Percentiles rank a stretch among this genome's conserved stretches.
Evolutionary conservation across 2,797 vertebrate genomes (phyloP).

Genomic region (Hyperoplus immaculatus): DNA sequence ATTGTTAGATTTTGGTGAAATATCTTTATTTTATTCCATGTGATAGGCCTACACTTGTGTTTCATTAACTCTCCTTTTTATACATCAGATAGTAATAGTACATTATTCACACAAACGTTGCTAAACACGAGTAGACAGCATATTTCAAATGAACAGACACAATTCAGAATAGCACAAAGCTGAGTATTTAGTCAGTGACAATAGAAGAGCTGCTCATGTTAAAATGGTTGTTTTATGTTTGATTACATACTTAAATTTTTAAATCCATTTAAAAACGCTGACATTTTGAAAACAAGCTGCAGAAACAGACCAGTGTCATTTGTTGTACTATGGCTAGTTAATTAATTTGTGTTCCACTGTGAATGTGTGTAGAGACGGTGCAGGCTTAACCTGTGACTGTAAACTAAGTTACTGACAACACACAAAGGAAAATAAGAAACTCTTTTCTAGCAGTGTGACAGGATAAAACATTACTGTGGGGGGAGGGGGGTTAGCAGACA

Average conservation of each 20-base stretch:
- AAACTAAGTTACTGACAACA: slow-evolving; percentile 73
- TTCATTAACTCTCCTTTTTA: slow-evolving; percentile 86
- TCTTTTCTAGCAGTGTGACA: slow-evolving; percentile 53
- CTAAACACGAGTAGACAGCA: slow-evolving; percentile 95
- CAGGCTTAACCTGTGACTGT: slow-evolving; percentile 66
- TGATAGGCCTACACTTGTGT: slow-evolving; percentile 90
- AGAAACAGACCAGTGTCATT: slow-evolving; percentile 76
- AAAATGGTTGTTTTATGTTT: slow-evolving; percentile 69
- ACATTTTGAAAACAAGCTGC: slow-evolving; percentile 78
- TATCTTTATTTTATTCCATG: slow-evolving; percentile 91
- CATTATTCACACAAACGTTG: slow-evolving; percentile 92
- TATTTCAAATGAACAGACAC: slow-evolving; percentile 91
- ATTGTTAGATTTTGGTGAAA: slow-evolving; percentile 85
- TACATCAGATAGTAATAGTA: slow-evolving; percentile 93
- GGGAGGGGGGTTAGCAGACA: slow-evolving; percentile 74
- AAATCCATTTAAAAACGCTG: slow-evolving; percentile 74
- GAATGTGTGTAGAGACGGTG: slow-evolving; percentile 38
- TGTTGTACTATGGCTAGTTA: slow-evolving; percentile 79
- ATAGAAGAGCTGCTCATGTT: slow-evolving; percentile 82
- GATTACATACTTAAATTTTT: slow-evolving; percentile 75
- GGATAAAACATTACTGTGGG: slow-evolving; percentile 50
- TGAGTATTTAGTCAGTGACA: slow-evolving; percentile 89
- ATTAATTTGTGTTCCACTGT: slow-evolving; percentile 61
- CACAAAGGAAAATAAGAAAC: slow-evolving; percentile 38
- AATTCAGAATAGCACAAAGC: slow-evolving; percentile 91